These are phyloP conservation scores for Pluvianellus socialis DNA, from an alignment of 2,113 vertebrate species.

Conservation along the genomic window DNA sequence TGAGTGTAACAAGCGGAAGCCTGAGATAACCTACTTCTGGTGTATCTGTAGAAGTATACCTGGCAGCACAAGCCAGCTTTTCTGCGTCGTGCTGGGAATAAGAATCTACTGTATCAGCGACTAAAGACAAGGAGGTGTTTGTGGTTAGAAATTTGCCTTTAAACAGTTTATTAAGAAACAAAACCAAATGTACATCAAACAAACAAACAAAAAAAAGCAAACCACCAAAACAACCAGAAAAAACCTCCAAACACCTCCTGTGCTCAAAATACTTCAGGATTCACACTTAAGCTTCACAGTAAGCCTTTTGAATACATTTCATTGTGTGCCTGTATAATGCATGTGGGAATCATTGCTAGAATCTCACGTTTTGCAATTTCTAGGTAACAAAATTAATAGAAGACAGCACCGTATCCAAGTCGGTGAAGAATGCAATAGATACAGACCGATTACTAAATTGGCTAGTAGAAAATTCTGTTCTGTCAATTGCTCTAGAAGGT, in stretches of 20 bases:
- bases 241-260: background rate
- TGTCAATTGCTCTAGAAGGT: conserved; percentile 98
- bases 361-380: conserved; percentile 31
- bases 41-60: background rate
- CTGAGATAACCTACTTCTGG: conserved; percentile 23
- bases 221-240: too few relatives aligned
- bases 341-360: background rate
- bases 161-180: background rate
- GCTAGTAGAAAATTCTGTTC: conserved; percentile 97
- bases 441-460: conserved; percentile 94
- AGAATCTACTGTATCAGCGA: background rate
- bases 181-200: background rate
- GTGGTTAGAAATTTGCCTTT: background rate
- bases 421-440: conserved; percentile 97
- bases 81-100: background rate
- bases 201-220: background rate
- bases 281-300: background rate
- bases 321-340: background rate
- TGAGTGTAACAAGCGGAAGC: background rate
- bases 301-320: background rate
- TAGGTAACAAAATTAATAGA: conserved; percentile 98
- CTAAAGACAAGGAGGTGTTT: background rate
- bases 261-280: background rate
- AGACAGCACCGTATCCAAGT: conserved; percentile 97
- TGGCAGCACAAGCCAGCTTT: background rate